Conservation (phyloP, 2,888 invertebrate species). For the Rhimphoctona megacephalus region DNA sequence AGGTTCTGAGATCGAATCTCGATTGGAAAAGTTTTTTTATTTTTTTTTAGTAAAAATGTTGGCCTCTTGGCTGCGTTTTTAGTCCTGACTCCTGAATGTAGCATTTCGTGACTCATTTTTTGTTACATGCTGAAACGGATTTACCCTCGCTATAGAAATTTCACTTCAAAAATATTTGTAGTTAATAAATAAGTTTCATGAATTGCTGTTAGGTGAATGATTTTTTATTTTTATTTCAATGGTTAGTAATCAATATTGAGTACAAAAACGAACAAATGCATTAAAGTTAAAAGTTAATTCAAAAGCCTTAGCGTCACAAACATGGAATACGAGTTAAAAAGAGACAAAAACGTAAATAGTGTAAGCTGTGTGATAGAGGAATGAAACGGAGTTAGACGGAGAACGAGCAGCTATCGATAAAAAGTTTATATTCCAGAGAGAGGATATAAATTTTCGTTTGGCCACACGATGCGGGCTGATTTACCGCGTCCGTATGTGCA, state of each 20-base stretch:
- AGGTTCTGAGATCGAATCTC: no score
- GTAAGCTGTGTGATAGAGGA: conserved; percentile 15
- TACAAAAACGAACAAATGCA: not conserved
- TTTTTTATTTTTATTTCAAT: not conserved
- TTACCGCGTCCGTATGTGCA: conserved; percentile 39
- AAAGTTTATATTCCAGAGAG: conserved; percentile 64
- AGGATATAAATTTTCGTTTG: conserved; percentile 63
- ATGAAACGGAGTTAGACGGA: conserved; percentile 39
- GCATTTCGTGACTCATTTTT: no score
- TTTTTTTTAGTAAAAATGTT: no score
- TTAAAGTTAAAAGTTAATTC: not conserved
- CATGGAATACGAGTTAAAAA: conserved; percentile 5
- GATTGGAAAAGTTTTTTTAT: no score
- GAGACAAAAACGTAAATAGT: conserved; percentile 9
- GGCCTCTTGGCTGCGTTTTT: no score
- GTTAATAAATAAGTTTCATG: not conserved
- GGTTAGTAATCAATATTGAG: not conserved
- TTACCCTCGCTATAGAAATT: no score
- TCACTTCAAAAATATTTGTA: not conserved
- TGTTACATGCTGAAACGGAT: no score
- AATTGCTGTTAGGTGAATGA: not conserved
- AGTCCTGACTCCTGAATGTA: no score
- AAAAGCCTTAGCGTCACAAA: not conserved
- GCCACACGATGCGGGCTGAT: conserved; percentile 60
- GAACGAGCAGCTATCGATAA: conserved; percentile 50